These are phyloP conservation scores for Orius laevigatus DNA, from an alignment of 1,140 invertebrate species.

Conservation along the genomic window DNA sequence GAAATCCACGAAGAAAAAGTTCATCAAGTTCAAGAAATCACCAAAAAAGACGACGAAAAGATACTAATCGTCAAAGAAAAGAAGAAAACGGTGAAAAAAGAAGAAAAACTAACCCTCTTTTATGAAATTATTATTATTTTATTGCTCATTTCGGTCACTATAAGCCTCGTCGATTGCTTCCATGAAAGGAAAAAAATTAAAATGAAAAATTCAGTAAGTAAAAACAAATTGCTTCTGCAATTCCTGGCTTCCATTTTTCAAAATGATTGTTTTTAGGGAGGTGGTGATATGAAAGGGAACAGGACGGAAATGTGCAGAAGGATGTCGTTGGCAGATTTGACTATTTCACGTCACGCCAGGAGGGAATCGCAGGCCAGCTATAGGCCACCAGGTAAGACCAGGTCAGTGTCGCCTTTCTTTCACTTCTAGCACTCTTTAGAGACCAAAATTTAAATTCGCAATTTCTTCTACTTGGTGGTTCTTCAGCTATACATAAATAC, in stretches of 20 bases:
- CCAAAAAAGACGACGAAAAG: too few relatives aligned
- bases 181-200: constrained; percentile 8
- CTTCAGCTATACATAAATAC: too few relatives aligned
- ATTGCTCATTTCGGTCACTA: constrained; percentile 6
- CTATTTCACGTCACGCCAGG: constrained; percentile 9
- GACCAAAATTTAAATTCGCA: too few relatives aligned
- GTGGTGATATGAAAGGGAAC: not conserved
- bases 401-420: constrained; percentile 14
- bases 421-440: not conserved
- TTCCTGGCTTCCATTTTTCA: too few relatives aligned
- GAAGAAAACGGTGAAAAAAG: too few relatives aligned
- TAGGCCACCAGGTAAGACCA: constrained; percentile 15
- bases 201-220: constrained; percentile 8
- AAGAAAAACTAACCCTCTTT: too few relatives aligned
- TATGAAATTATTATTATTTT: constrained; percentile 13
- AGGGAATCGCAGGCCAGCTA: constrained; percentile 13
- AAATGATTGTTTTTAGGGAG: not conserved
- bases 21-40: too few relatives aligned
- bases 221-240: not conserved
- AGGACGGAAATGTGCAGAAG: constrained; percentile 4
- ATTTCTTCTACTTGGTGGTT: too few relatives aligned
- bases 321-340: constrained; percentile 14
- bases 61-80: too few relatives aligned
- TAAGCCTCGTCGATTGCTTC: constrained; percentile 10
- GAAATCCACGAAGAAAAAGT: too few relatives aligned